phyloP scores from a whole-genome alignment of 2,888 invertebrate species.

The Aromia moschata region DNA sequence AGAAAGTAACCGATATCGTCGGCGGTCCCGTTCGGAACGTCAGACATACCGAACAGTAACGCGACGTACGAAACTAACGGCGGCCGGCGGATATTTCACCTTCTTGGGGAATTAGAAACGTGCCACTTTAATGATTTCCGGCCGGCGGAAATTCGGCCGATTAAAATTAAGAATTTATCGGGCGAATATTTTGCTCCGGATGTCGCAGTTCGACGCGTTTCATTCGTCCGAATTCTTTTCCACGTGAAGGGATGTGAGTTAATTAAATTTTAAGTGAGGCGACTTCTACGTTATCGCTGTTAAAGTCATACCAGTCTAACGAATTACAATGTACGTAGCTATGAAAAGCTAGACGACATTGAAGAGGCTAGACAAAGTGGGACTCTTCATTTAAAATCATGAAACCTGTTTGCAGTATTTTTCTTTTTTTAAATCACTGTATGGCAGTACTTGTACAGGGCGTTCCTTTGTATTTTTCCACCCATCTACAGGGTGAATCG shows the following conservation, averaged over 20 bases:
- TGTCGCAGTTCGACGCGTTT: no score
- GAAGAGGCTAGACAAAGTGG: no score
- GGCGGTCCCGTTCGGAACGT: conserved; percentile 18
- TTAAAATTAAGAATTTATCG: conserved; percentile 25
- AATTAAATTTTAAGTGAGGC: conserved; percentile 25
- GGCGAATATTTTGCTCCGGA: conserved; percentile 18
- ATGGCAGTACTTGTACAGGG: no score
- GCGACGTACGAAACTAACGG: conserved; percentile 37
- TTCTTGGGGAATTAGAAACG: conserved; percentile 38
- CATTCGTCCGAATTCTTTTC: conserved; percentile 19
- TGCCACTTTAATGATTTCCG: conserved; percentile 36
- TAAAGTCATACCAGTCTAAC: no score
- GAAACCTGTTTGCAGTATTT: not conserved
- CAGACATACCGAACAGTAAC: conserved; percentile 22
- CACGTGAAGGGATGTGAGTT: conserved; percentile 10
- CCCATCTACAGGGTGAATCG: no score
- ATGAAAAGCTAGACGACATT: no score
- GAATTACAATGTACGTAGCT: no score
- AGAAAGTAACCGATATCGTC: conserved; percentile 25
- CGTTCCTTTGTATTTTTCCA: no score
- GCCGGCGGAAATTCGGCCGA: conserved; percentile 21
- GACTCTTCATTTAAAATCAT: no score
- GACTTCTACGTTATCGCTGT: conserved; percentile 2
- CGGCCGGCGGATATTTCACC: conserved; percentile 29
- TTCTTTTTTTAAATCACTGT: not conserved